Evolutionary conservation across 2,888 invertebrate species (phyloP), one percentile per base, ranked within the genome.

Genomic region (Teleiodes luculella): DNA sequence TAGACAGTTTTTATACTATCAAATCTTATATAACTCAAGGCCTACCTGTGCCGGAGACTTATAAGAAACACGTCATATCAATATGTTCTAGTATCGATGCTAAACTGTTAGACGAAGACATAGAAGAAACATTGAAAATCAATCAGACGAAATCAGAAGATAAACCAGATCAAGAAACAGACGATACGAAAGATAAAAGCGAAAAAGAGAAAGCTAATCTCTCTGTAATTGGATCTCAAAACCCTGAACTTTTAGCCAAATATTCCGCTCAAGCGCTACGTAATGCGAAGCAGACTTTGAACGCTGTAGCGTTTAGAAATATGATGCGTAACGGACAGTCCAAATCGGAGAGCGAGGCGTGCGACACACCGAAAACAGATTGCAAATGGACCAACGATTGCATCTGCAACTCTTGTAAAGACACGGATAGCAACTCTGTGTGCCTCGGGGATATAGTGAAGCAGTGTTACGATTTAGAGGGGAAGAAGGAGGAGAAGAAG

Each of bases 371-470:
- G 0, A 82, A 80, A 39, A 78, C 66, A 0, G 85, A 83, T 5
- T 89, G 88, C 57, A 87, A 88, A 43, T 87, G 84, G 78, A 88
- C 89, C 0, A 86, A 76, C 2, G 88, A 89, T 13, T 88, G 88
- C 47, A 65, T 74, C 0, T 88, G 88, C 30, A 72, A 62, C 1
- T 69, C 76, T 0, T 88, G 88, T 31, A 84, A 80, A 13, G 75
- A 78, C 1, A 67, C 66, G 0, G 80, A 80, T 0, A 57, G 62
- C 0, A 69, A 63, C 8, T 63, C 74, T 0, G 69, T 75, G 1
- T 80, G 81, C 20, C 33, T 80, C 1, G 79, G 76, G 0, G 81
- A 83, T 47, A 73, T 80, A 0, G 79, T 78, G 35, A 82, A 83
- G 36, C 74, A 78, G 56, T 78, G 77, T 33, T 78, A 78, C 35